Evolutionary conservation across 2,113 vertebrate species (phyloP).

Genomic region (Amblyornis subalaris): DNA sequence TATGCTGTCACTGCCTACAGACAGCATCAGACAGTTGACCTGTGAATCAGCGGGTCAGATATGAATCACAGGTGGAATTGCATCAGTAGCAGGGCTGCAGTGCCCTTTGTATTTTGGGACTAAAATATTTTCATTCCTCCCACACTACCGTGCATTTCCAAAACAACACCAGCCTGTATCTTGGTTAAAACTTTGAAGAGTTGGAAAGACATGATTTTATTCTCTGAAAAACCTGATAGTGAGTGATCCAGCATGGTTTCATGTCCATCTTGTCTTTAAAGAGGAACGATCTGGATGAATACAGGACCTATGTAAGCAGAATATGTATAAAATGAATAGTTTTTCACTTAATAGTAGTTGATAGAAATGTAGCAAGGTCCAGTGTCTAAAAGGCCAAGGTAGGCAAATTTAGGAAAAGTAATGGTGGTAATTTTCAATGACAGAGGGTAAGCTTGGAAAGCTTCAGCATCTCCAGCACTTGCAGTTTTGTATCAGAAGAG

Average conservation of each 20-base stretch:
- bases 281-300: background rate
- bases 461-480: background rate
- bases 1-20: background rate
- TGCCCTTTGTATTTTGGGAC: background rate
- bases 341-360: background rate
- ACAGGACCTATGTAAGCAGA: background rate
- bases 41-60: background rate
- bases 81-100: background rate
- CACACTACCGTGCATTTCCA: background rate
- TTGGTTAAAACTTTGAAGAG: background rate
- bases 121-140: background rate
- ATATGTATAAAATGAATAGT: background rate
- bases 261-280: background rate
- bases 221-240: background rate
- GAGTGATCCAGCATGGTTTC: background rate
- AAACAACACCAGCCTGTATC: background rate
- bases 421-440: background rate
- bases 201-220: background rate
- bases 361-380: background rate
- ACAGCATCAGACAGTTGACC: background rate
- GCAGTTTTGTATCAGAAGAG: background rate
- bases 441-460: background rate
- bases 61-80: background rate
- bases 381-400: background rate
- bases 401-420: background rate